These are phyloP conservation scores for Eupithecia subumbrata DNA, from an alignment of 2,888 invertebrate genomes.

Conservation along the genomic window DNA sequence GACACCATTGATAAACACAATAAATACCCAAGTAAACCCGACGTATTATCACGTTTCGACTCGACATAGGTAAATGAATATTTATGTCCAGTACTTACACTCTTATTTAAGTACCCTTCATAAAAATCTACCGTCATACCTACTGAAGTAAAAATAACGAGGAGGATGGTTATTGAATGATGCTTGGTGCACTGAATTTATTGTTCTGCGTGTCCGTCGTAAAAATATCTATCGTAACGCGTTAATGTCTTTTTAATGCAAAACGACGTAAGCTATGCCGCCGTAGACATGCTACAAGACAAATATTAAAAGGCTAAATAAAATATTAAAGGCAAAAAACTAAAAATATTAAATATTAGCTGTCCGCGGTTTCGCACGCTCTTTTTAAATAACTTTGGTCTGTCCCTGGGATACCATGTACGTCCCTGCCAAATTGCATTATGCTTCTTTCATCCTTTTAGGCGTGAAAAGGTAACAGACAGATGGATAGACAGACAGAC, in stretches of 20 bases:
- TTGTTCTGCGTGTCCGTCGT: neutral
- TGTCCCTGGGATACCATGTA: too few species aligned
- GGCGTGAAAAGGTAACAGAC: too few species aligned
- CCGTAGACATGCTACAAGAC: neutral
- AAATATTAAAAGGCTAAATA: too few species aligned
- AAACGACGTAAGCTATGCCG: neutral
- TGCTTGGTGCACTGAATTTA: neutral
- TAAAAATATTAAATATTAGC: too few species aligned
- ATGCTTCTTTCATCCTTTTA: too few species aligned
- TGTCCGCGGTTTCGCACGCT: too few species aligned
- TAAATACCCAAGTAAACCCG: neutral
- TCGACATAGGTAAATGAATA: neutral
- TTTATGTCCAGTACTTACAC: neutral
- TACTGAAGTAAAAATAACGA: constrained; percentile 1
- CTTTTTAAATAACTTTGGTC: too few species aligned
- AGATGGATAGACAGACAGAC: too few species aligned
- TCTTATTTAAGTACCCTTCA: neutral
- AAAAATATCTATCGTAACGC: neutral
- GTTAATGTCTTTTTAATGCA: constrained; percentile 1
- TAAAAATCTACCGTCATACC: neutral
- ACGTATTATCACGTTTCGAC: neutral
- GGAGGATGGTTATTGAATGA: neutral
- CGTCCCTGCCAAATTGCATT: too few species aligned
- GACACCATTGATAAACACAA: neutral
- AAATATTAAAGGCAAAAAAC: neutral